Base-by-base conservation (phyloP, 2,888 invertebrate genomes). In the Julus scandinavius region DNA sequence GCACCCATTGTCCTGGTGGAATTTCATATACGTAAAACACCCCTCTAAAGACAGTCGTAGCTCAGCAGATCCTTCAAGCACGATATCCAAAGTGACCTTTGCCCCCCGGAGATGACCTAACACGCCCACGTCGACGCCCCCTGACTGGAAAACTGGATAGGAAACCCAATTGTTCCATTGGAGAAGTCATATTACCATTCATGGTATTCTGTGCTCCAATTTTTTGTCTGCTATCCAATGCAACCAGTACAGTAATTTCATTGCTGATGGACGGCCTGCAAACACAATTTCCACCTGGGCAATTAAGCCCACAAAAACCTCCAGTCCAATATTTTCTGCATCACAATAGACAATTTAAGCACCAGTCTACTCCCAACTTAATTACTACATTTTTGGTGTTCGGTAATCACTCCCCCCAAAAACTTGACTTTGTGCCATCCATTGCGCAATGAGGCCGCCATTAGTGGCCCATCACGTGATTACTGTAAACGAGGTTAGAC, bases 71-170 rank as follows among this genome's bases (percentile, higher is more conserved):
- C n/a, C 63, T 63, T 63, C 63, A n/a, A 63, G 63, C 72, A 20
- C n/a, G 72, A 63, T 63, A 63, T n/a, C 20, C n/a, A 63, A 63
- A 63, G n/a, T 63, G 63, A 63, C 63, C 63, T 63, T n/a, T 63
- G 63, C 63, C 63, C 63, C 17, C 17, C 7, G 15, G 17, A 17
- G n/a, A n/a, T n/a, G 63, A 20, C 20, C 63, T n/a, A n/a, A 63
- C 63, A 63, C 63, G 63, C 63, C 63, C 63, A 20, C 63, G 58
- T 17, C 58, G n/a, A 63, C 58, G 17, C 58, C 58, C 58, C n/a
- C 58, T 63, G 7, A 17, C 4, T 4, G 4, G 5, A n/a, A 7
- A 63, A 17, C 63, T 7, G 63, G 63, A 63, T 63, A 63, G 63
- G 63, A 20, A n/a, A 63, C n/a, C 63, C 1, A 6, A 63, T 63